These are phyloP conservation scores for Nephila pilipes DNA, from an alignment of 1,140 invertebrate genomes.

Conservation along the genomic window DNA sequence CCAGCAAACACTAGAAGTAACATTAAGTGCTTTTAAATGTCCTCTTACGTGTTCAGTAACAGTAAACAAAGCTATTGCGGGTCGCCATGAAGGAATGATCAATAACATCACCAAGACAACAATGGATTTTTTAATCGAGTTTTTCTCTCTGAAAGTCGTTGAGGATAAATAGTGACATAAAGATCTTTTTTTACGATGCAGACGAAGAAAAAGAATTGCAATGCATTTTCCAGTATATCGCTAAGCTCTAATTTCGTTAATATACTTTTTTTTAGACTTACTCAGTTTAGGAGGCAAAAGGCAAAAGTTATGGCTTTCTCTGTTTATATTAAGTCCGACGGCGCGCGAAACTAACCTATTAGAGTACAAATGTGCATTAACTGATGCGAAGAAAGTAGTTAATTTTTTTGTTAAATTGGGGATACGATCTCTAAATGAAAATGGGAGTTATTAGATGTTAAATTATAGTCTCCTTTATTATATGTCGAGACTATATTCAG, in stretches of 20 bases:
- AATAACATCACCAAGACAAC: conserved; percentile 67
- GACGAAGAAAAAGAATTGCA: conserved; percentile 11
- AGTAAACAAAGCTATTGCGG: conserved; percentile 56
- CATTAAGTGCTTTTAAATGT: conserved; percentile 55
- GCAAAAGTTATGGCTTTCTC: conserved; percentile 30
- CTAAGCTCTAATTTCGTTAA: conserved; percentile 37
- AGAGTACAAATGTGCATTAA: background rate
- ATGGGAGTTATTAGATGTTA: background rate
- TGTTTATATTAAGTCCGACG: background rate
- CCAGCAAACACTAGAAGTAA: conserved; percentile 33
- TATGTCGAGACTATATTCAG: background rate
- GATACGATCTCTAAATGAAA: background rate
- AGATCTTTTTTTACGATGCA: conserved; percentile 47
- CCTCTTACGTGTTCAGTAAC: conserved; percentile 41
- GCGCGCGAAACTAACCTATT: conserved; percentile 34
- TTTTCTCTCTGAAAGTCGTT: conserved; percentile 57
- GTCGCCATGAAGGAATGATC: conserved; percentile 51
- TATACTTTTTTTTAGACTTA: conserved; percentile 33
- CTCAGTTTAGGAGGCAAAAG: background rate
- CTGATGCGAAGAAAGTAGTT: background rate
- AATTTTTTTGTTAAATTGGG: background rate
- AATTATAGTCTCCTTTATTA: background rate
- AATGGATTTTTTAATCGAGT: conserved; percentile 64
- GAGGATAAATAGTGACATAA: conserved; percentile 55
- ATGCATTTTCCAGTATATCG: conserved; percentile 44